Conservation (phyloP, 23 tunicate genomes). For the Halocynthia aurantium region DNA sequence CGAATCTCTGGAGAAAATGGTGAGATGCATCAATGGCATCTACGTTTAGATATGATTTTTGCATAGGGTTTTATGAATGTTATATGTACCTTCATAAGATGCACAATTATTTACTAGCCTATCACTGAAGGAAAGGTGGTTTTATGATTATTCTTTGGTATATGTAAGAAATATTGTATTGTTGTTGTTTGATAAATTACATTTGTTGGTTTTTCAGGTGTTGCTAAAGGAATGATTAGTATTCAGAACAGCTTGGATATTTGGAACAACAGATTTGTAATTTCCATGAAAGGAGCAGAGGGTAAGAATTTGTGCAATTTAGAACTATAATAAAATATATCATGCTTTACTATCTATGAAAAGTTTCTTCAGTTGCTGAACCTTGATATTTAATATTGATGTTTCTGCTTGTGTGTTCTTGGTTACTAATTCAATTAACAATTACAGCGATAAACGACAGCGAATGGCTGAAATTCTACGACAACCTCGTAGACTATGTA, state of each 20-base stretch:
- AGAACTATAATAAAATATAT: too few relatives aligned
- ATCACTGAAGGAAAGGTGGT: too few relatives aligned
- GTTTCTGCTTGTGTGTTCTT: neutral
- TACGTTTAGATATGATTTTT: neutral
- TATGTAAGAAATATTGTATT: too few relatives aligned
- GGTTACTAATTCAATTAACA: too few relatives aligned
- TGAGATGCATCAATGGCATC: neutral
- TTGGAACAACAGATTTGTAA: slow-evolving; percentile 50
- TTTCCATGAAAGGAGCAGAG: slow-evolving; percentile 41
- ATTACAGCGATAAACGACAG: slow-evolving; percentile 43
- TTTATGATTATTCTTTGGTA: too few relatives aligned
- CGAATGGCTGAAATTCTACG: slow-evolving; percentile 60
- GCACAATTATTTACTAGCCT: too few relatives aligned
- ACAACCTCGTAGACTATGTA: slow-evolving; percentile 34
- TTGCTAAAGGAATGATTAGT: slow-evolving; percentile 56
- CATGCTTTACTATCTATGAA: too few relatives aligned
- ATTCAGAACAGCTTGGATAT: slow-evolving; percentile 55
- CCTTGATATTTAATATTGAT: neutral
- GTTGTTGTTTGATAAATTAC: neutral
- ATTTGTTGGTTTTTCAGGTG: slow-evolving; percentile 27
- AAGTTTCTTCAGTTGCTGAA: too few relatives aligned
- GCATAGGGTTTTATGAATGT: too few relatives aligned
- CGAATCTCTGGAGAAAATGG: slow-evolving; percentile 87
- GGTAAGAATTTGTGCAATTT: neutral
- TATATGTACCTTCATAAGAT: too few relatives aligned